Conservation (phyloP, 2,797 vertebrate genomes). For the Thripadectes ignobilis region DNA sequence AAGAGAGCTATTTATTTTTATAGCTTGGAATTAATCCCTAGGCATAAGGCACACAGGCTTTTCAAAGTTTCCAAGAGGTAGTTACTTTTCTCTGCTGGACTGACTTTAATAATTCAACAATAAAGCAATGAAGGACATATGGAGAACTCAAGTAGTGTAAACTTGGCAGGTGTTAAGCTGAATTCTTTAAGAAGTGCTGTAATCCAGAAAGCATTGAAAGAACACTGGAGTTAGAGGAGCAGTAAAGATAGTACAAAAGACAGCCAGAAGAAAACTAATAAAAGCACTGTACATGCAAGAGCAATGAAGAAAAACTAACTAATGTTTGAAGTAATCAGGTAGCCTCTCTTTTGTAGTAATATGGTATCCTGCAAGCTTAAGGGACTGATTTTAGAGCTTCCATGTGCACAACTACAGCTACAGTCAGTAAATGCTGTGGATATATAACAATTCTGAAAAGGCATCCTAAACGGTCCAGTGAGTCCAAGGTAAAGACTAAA, state of each 20-base stretch:
- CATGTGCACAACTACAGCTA: neutral
- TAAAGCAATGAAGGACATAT: neutral
- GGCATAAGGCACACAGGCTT: neutral
- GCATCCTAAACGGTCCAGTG: neutral
- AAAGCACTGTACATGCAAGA: neutral
- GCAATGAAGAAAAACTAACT: neutral
- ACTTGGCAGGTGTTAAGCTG: neutral
- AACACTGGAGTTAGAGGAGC: neutral
- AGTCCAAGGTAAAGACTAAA: neutral
- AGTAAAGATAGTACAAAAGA: neutral
- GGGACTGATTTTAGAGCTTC: neutral
- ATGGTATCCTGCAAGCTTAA: neutral
- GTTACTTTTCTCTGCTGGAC: neutral
- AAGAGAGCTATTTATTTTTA: conserved; percentile 42
- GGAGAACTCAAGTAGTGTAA: neutral
- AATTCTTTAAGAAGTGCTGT: neutral
- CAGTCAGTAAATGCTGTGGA: neutral
- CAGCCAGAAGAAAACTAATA: neutral
- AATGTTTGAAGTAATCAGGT: neutral
- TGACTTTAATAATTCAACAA: neutral
- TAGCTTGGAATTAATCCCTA: conserved; percentile 28
- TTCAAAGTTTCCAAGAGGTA: neutral
- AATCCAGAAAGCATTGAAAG: neutral
- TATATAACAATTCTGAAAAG: neutral
- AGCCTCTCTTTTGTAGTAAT: neutral